Evolutionary conservation across 2,888 invertebrate species (phyloP).

Genomic region (Strigamia maritima): DNA sequence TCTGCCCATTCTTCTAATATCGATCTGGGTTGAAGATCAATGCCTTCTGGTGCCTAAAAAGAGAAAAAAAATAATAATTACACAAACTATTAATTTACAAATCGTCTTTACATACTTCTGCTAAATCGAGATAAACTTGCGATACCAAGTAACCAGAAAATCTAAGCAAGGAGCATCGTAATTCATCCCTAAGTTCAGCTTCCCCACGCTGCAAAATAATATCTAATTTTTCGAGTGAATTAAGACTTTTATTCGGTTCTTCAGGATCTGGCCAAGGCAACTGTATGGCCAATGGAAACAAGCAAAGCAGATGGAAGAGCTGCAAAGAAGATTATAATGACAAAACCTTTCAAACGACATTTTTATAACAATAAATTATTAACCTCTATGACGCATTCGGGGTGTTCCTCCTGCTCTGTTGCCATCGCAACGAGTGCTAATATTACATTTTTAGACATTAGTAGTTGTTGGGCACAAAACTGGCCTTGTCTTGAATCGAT

Average conservation of each 20-base stretch:
- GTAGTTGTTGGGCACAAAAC: constrained; percentile 29
- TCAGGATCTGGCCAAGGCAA: constrained; percentile 37
- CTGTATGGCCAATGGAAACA: constrained; percentile 36
- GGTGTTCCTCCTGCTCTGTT: constrained; percentile 37
- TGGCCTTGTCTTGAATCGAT: constrained; percentile 5
- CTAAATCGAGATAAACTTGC: constrained; percentile 39
- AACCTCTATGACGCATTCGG: constrained; percentile 41
- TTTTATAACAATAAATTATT: not conserved
- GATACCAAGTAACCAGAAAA: constrained; percentile 40
- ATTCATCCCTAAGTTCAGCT: constrained; percentile 41
- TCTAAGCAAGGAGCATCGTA: constrained; percentile 38
- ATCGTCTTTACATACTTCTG: too few relatives aligned
- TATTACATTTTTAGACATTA: constrained; percentile 33
- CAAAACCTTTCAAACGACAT: too few relatives aligned
- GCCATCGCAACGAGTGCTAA: constrained; percentile 37
- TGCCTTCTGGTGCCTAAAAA: constrained; percentile 34
- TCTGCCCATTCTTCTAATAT: constrained; percentile 41
- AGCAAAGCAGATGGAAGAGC: constrained; percentile 36
- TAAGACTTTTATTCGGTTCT: constrained; percentile 13
- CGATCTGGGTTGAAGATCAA: constrained; percentile 26
- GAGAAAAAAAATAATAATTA: not conserved
- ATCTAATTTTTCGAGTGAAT: constrained; percentile 40
- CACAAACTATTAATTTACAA: not conserved
- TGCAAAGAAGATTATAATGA: constrained; percentile 19
- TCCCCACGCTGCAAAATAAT: constrained; percentile 41